These are phyloP conservation scores for Saxicola maurus DNA, from an alignment of 2,797 vertebrate species.

Conservation along the genomic window DNA sequence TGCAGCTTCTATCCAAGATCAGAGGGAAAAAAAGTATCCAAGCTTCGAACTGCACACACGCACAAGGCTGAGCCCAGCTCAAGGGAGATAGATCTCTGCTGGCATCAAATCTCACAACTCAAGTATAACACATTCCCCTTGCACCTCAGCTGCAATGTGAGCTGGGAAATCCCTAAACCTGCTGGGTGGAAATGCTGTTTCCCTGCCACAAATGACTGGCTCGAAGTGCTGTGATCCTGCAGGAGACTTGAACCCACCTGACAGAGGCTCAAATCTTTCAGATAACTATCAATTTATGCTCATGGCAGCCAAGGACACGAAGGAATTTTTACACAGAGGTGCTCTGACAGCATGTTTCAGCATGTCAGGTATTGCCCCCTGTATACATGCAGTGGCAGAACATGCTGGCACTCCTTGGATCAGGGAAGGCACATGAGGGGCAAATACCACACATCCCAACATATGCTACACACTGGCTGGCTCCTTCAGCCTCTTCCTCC, in stretches of 20 bases:
- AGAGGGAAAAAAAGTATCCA: background rate
- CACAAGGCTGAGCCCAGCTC: background rate
- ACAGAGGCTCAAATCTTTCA: background rate
- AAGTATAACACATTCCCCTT: background rate
- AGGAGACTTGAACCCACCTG: background rate
- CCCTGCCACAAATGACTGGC: background rate
- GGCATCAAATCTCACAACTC: background rate
- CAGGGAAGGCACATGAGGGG: background rate
- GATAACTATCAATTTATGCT: background rate
- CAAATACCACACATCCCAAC: background rate
- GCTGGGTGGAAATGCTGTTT: background rate
- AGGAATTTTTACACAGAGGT: background rate
- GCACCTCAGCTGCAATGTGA: accelerated
- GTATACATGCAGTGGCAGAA: background rate
- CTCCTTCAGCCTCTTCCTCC: background rate
- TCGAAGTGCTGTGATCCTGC: background rate
- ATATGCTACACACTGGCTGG: background rate
- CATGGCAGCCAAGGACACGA: accelerated
- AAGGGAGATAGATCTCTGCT: background rate
- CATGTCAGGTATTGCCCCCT: accelerated
- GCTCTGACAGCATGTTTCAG: background rate
- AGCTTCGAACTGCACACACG: background rate
- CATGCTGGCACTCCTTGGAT: background rate
- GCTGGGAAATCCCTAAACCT: background rate
- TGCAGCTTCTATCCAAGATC: background rate